Evolutionary conservation across 2,797 vertebrate genomes (phyloP), one percentile per base, ranked within the genome.

Genomic region (Etheostoma perlongum): DNA sequence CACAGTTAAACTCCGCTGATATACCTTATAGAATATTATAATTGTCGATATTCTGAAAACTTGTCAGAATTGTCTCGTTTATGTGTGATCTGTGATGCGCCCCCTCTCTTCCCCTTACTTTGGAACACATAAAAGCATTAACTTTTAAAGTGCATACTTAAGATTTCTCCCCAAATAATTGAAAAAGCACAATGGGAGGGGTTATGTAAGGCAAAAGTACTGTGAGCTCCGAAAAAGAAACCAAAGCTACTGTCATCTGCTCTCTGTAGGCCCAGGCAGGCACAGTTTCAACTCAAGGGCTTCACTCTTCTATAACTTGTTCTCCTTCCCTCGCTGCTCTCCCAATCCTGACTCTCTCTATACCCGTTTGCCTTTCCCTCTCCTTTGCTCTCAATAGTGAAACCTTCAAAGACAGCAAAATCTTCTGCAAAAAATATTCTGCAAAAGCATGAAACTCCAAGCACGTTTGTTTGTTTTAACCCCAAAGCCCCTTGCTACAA

Each of bases 121-220:
- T 42, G 62, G 76, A 89, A 88, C 79, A 93, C 90, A 92, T 93
- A 84, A 94, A 93, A 92, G 90, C 84, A 87, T 93, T 90, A 90
- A 87, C 85, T 94, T 93, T 94, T 93, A 92, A 92, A 93, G 88
- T 90, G 91, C 90, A 92, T 87, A 92, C 90, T 90, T 89, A 88
- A 91, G 88, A 86, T 89, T 91, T 91, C 81, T 93, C 88, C 90
- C 90, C 88, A 91, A 92, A 93, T 94, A 91, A 92, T 90, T 94
- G 91, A 90, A 89, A 90, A 86, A 88, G 89, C 89, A 88, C 91
- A 91, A 83, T 76, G 91, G 91, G 89, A 92, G 88, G 90, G 88
- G 91, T 94, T 92, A 94, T 90, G 88, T 93, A 93, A 94, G 93
- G 89, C 87, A 91, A 90, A 91, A 90, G 90, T 78, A 91, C 89